phyloP scores from a whole-genome alignment of 2,113 vertebrate genomes.

The Coptodon rendalli region DNA sequence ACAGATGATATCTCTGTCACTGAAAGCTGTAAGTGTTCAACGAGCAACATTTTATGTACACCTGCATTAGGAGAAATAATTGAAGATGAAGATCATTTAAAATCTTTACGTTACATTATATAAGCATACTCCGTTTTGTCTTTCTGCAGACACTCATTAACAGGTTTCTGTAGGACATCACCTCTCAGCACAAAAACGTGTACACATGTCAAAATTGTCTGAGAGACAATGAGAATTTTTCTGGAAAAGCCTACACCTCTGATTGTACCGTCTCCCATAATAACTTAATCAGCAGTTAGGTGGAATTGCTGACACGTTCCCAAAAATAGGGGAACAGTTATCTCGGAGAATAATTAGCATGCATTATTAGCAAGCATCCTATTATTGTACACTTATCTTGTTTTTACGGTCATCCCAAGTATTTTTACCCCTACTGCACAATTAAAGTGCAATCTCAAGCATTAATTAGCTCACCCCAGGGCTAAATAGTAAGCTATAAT shows the following conservation, averaged over 20 bases:
- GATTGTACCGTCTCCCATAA: neutral
- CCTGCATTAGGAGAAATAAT: neutral
- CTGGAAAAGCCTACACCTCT: neutral
- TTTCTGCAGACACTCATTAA: neutral
- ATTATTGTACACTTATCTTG: neutral
- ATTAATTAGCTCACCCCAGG: neutral
- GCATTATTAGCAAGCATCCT: neutral
- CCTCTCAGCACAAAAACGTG: neutral
- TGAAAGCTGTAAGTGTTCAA: neutral
- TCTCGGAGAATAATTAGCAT: neutral
- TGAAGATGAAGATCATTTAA: neutral
- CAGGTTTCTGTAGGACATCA: neutral
- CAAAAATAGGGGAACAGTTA: neutral
- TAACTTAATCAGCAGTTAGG: neutral
- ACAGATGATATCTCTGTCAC: neutral
- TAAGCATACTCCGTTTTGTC: neutral
- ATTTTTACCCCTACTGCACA: neutral
- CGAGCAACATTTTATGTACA: neutral
- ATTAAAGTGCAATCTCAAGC: neutral
- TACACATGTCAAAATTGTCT: neutral
- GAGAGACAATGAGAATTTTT: neutral
- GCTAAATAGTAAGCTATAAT: neutral
- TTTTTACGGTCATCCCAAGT: neutral
- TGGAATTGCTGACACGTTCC: neutral
- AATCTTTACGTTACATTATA: neutral